Base-by-base conservation (phyloP, 2,797 vertebrate species). In the Coracias cyanogaster region DNA sequence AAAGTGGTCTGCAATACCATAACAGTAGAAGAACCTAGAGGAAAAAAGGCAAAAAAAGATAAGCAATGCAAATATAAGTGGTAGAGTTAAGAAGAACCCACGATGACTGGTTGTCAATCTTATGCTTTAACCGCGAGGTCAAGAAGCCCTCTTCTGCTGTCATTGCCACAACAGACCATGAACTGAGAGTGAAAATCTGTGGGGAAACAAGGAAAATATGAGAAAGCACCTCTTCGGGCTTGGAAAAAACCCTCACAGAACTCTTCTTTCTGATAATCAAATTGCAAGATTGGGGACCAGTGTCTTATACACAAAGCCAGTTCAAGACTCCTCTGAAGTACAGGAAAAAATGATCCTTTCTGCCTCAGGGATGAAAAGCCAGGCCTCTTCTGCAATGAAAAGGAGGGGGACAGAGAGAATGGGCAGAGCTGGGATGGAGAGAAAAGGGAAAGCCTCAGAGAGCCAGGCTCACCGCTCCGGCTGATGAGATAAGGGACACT, bases 131-230 rank as follows among this genome's bases (percentile, higher is more conserved):
- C 89, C 80, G 11, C 93, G 95, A 96, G 96, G 94, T 94, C 94
- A 96, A 94, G 93, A 94, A 85, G 95, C 94, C 95, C 96, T 95
- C 95, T 97, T 96, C 96, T 95, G 96, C 96, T 97, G 94, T 43
- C 93, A 95, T 86, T 97, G 95, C 94, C 95, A 97, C 93, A 96
- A 97, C 87, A 96, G 96, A 96, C 66, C 95, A 95, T 96, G 95
- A 96, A 96, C 64, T 97, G 94, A 96, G 94, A 96, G 93, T 95
- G 96, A 96, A 95, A 97, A 96, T 97, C 96, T 96, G 94, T 96
- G 96, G 96, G 96, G 66, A 97, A 96, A 96, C 95, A 97, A 96
- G 96, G 96, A 97, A 96, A 96, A 97, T 70, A 94, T 90, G 87
- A 94, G 96, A 96, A 95, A 94, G 80, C 58, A 95, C 80, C 74